These are phyloP conservation scores for Dermochelys coriacea DNA, from an alignment of 2,797 vertebrate species.

Conservation along the genomic window DNA sequence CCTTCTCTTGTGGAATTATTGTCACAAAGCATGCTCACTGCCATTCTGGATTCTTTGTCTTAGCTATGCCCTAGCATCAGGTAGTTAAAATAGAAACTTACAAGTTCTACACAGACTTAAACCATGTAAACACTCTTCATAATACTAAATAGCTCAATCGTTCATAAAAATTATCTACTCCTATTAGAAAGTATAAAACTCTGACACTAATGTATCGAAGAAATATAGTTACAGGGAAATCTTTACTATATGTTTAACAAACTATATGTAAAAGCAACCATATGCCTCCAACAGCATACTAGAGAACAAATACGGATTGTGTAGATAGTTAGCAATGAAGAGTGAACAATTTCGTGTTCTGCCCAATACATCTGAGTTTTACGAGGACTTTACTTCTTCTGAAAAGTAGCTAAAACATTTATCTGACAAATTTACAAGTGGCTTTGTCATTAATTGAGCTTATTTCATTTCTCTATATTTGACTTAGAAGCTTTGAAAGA, in stretches of 20 bases:
- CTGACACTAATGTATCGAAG: no score
- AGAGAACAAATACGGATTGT: not conserved
- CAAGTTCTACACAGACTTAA: not conserved
- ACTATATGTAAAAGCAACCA: not conserved
- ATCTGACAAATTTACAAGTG: not conserved
- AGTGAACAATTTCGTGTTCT: not conserved
- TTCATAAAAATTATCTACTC: not conserved
- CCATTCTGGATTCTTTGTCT: not conserved
- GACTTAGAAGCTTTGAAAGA: not conserved
- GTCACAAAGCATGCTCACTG: not conserved
- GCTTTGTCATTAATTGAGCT: not conserved
- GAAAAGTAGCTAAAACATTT: not conserved
- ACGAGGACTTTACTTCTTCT: not conserved
- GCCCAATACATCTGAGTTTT: not conserved
- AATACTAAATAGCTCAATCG: not conserved
- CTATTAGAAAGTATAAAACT: not conserved
- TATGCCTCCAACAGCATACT: not conserved
- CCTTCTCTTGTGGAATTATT: not conserved
- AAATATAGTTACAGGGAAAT: no score
- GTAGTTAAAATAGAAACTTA: not conserved
- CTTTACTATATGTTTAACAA: not conserved
- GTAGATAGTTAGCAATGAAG: no score
- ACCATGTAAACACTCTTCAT: not conserved
- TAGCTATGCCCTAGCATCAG: not conserved
- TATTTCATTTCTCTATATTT: constrained; percentile 6